A percentile compares a stretch with the other conserved stretches of the same genome.
phyloP scores from a whole-genome alignment of 2,888 invertebrate species.

The Arrhopalites spinosus region DNA sequence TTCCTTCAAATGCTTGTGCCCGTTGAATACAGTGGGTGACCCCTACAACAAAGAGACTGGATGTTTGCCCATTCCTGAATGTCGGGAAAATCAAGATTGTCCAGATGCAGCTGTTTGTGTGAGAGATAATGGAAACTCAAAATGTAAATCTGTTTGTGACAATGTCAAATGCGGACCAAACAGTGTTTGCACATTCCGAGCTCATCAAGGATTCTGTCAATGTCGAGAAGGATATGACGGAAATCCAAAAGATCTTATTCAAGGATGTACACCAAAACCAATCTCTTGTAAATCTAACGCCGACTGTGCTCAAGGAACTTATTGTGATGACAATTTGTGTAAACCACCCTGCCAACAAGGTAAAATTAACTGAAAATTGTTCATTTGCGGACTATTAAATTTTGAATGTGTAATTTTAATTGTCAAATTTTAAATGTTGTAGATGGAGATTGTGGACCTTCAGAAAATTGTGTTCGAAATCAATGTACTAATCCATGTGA shows the following conservation, averaged over 20 bases:
- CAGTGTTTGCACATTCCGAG: conserved; percentile 77
- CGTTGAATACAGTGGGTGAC: conserved; percentile 79
- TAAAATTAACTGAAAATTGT: too few relatives aligned
- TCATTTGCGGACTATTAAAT: too few relatives aligned
- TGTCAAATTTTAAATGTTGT: background rate
- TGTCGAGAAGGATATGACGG: conserved; percentile 77
- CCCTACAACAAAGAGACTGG: conserved; percentile 78
- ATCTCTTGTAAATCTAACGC: conserved; percentile 71
- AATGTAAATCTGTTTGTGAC: conserved; percentile 84
- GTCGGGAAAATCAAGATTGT: conserved; percentile 77
- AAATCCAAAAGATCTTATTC: conserved; percentile 70
- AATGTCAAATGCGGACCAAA: conserved; percentile 78
- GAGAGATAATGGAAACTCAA: conserved; percentile 71
- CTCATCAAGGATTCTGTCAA: conserved; percentile 77
- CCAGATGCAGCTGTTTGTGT: conserved; percentile 79
- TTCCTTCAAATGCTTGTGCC: conserved; percentile 79
- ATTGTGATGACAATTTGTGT: conserved; percentile 79
- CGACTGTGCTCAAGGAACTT: conserved; percentile 78
- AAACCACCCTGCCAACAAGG: conserved; percentile 73
- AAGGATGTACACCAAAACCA: conserved; percentile 77
- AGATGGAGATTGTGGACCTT: conserved; percentile 77
- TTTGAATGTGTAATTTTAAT: too few relatives aligned
- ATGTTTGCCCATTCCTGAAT: conserved; percentile 81
- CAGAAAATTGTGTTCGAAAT: conserved; percentile 79
- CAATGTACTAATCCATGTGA: conserved; percentile 82